Base-by-base conservation (phyloP, 92 coral and sea anemone species). In the Epizoanthus stellaris region DNA sequence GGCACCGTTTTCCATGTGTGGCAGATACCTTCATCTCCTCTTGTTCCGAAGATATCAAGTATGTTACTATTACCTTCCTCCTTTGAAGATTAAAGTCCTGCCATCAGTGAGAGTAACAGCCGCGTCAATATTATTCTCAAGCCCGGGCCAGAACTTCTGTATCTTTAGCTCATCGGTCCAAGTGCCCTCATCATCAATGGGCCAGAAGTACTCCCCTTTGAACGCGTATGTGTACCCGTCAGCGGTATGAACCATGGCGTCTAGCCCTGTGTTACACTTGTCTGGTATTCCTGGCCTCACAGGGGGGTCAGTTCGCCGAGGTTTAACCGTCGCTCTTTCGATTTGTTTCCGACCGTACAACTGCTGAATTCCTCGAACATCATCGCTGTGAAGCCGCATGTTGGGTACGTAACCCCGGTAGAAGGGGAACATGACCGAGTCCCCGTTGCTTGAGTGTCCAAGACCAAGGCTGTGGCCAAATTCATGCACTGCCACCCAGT, bases 381-480 rank as follows among this genome's bases (percentile, higher is more conserved):
- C 99, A 88, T 96, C 99, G 2, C 80, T 65, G 68, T 91, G 89
- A 16, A 96, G 93, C 34, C 73, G 67, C 72, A 91, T 82, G 85
- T 91, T 86, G 8, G 89, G 83, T 19, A 81, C 87, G 70, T 88
- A 91, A 3, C 95, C 98, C 53, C 85, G 88, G 82, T 96, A 94
- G 89, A 85, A 91, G 14, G 99, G 99, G 85, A 80, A 96, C 99
- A 96, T 96, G 8, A 96, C 85, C 16, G 99, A 94, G 3, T 88
- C 82, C 23, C 60, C 30, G 47, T 87, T 43, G 3, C 80, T 74
- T 2, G 99, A 96, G 71, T 96, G 99, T 63, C 90, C 99, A 0
- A 96, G 97, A 3, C 99, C 99, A 69, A 96, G 56, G 61, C 96
- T 91, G 81, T 96, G 99, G 3, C 99, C 99, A 49, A 96, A 88